These are phyloP conservation scores for Coenonympha arcania DNA, from an alignment of 2,888 invertebrate species.

Conservation along the genomic window DNA sequence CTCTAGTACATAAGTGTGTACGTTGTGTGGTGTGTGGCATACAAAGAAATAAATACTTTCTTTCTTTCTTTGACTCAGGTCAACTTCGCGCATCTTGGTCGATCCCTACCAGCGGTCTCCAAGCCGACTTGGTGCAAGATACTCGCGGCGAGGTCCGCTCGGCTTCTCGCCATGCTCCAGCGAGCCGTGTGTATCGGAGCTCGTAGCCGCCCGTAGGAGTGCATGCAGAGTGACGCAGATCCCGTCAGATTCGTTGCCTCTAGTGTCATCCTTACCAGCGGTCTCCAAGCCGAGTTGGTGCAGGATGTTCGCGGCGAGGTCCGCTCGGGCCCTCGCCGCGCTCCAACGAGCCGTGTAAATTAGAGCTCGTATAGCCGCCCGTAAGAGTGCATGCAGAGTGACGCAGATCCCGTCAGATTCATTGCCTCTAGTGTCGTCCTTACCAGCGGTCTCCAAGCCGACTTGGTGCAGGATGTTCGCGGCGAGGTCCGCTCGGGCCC, in stretches of 20 bases:
- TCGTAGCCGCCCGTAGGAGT: conserved; percentile 78
- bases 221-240: conserved; percentile 79
- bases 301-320: neutral
- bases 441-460: neutral
- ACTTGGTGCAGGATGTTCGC: neutral
- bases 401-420: neutral
- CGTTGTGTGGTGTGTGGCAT: no score
- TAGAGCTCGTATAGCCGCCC: neutral
- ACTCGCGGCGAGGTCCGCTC: conserved; percentile 84
- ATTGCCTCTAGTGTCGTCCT: neutral
- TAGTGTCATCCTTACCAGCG: neutral
- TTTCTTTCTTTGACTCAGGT: no score
- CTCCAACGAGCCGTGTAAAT: neutral
- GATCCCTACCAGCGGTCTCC: conserved; percentile 57
- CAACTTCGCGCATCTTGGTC: no score
- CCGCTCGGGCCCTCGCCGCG: neutral
- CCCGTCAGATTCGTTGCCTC: conserved; percentile 69
- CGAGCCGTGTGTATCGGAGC: conserved; percentile 80
- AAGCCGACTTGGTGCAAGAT: conserved; percentile 83
- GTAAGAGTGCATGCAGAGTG: neutral
- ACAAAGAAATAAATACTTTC: no score
- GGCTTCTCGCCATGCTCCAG: conserved; percentile 83
- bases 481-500: neutral
- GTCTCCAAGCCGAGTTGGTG: neutral
- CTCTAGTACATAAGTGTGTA: no score